Conservation (phyloP, 2,113 vertebrate species). For the Ammodramus savannarum region DNA sequence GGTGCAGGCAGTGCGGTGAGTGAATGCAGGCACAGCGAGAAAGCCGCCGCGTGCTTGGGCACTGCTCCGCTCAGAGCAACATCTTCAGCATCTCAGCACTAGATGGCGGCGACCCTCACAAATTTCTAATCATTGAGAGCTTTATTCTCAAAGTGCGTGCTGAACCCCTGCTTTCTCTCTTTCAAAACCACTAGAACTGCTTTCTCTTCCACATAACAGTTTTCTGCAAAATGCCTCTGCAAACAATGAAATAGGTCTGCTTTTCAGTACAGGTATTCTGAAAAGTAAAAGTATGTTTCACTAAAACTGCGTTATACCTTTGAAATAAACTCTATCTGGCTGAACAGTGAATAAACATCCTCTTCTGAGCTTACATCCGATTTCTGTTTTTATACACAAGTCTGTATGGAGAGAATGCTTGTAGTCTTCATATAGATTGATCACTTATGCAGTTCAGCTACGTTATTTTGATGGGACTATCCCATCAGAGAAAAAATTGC, state of each 20-base stretch:
- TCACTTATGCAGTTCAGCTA: not conserved
- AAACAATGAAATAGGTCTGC: not conserved
- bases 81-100: slow-evolving; percentile 70
- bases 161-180: not conserved
- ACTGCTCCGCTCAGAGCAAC: not conserved
- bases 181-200: not conserved
- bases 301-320: not conserved
- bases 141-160: not conserved
- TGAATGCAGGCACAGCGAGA: not conserved
- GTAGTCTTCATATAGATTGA: not conserved
- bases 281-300: not conserved
- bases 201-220: not conserved
- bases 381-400: not conserved
- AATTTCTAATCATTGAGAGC: not conserved
- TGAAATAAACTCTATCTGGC: not conserved
- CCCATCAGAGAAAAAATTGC: not conserved
- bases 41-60: not conserved
- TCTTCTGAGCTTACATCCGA: accelerated
- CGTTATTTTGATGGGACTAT: not conserved
- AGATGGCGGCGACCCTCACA: slow-evolving; percentile 73
- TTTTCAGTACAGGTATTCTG: not conserved
- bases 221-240: not conserved
- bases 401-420: not conserved
- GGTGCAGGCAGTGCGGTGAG: not conserved
- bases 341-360: not conserved